These are phyloP conservation scores for Protodeltote pygarga DNA, from an alignment of 2,888 invertebrate genomes.

Conservation along the genomic window DNA sequence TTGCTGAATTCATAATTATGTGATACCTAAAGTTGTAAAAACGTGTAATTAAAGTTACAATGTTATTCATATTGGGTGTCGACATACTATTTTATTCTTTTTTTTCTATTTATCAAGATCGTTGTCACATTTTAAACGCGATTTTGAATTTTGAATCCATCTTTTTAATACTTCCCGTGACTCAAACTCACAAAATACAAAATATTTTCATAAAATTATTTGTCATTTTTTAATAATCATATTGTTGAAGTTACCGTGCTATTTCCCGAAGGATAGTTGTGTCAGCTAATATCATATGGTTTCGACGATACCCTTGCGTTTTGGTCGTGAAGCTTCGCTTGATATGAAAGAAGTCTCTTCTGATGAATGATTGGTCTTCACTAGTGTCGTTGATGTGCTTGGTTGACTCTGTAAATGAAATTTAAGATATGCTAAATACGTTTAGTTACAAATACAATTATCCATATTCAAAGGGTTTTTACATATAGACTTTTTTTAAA, in stretches of 20 bases:
- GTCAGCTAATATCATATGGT: constrained; percentile 86
- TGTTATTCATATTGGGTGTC: too few species aligned
- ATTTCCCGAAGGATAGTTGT: constrained; percentile 2
- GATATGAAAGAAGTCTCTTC: constrained; percentile 94
- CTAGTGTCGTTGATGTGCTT: constrained; percentile 64
- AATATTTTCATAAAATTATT: background rate
- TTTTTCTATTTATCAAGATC: too few species aligned
- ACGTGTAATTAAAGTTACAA: too few species aligned
- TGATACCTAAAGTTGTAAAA: too few species aligned
- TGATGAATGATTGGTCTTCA: constrained; percentile 76
- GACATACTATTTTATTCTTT: too few species aligned
- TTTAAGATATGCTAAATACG: background rate
- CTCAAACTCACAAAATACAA: too few species aligned
- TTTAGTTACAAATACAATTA: too few species aligned
- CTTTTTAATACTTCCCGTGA: background rate
- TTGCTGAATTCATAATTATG: too few species aligned
- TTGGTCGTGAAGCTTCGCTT: constrained; percentile 80
- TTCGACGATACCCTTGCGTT: constrained; percentile 87
- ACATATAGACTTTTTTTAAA: too few species aligned
- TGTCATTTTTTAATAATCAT: constrained; percentile 1
- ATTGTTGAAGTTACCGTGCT: constrained; percentile 20
- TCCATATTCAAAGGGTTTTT: too few species aligned
- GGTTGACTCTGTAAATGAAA: constrained; percentile 62
- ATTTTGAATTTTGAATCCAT: background rate
- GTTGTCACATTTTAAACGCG: too few species aligned